Percentiles rank a stretch among this genome's conserved stretches.
Conservation (phyloP, 2,797 vertebrate genomes). For the Neomorphus geoffroyi region DNA sequence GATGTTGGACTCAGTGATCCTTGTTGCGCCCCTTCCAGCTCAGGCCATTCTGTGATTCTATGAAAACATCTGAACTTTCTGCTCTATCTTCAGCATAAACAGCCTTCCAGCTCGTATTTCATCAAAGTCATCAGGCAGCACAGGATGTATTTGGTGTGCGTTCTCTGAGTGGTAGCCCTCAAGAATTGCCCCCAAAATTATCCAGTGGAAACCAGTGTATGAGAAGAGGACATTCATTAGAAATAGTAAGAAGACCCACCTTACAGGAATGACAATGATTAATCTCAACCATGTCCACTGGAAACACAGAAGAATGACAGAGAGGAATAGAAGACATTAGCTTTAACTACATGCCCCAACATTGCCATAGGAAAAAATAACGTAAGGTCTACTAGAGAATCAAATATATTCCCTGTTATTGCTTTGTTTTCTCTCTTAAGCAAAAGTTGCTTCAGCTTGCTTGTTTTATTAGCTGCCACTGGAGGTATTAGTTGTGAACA, state of each 20-base stretch:
- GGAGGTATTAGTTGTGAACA: not conserved
- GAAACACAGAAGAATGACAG: not conserved
- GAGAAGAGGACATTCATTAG: not conserved
- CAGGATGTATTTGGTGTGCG: not conserved
- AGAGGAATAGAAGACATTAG: not conserved
- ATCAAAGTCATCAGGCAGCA: not conserved
- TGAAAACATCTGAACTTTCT: not conserved
- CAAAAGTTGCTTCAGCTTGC: not conserved
- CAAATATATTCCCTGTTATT: not conserved
- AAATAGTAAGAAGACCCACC: not conserved
- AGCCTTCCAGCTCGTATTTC: not conserved
- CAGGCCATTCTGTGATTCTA: too few relatives aligned
- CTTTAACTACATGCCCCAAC: not conserved
- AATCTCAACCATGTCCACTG: rapidly evolving
- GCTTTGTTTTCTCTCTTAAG: not conserved
- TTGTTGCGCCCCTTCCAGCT: too few relatives aligned
- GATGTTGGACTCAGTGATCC: too few relatives aligned
- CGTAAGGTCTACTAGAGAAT: not conserved
- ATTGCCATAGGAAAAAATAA: not conserved
- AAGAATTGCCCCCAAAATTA: not conserved
- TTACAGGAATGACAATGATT: not conserved
- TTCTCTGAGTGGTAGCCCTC: not conserved
- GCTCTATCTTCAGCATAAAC: not conserved
- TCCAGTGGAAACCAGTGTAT: not conserved
- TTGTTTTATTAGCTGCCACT: not conserved